Evolutionary conservation across 2,113 vertebrate genomes (phyloP), one percentile per base, ranked within the genome.

Genomic region (Picathartes gymnocephalus): DNA sequence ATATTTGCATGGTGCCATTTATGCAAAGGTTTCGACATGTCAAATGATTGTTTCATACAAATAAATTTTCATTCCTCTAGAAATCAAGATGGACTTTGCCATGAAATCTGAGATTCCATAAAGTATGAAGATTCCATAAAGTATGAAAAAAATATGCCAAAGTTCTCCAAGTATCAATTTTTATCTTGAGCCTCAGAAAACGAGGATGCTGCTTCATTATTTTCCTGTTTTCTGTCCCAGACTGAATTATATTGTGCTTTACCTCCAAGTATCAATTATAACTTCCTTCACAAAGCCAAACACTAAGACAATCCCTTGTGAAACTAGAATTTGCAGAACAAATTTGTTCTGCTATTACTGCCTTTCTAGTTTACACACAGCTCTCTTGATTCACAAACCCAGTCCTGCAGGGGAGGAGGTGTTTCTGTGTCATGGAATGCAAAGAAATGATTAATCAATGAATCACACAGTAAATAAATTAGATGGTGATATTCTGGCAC

Each of bases 381-480:
- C 25, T 76, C 35, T 86, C 56, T 28, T 30, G 3, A 27, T 27
- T 18, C 13, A 73, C 21, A 57, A 33, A 66, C 30, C 0, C 9
- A 39, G 16, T 30, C 0, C 1, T 50, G 4, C 9, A 5, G 3
- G 15, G 15, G 10, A 92, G 35, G 66, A 72, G 58, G 8, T 57
- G 25, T 54, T 86, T 56, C 42, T 70, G 31, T 72, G 31, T 65
- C 54, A 62, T 19, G 50, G 69, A 78, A 94, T 96, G 48, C 48
- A 96, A 95, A 94, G 10, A 81, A 95, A 94, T 95, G 85, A 94
- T 96, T 96, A 92, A 93, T 92, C 85, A 96, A 88, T 74, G 60
- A 81, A 81, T 94, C 60, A 62, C 25, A 71, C 31, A 64, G 90
- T 92, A 95, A 92, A 81, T 95, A 96, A 90, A 96, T 88, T 65